A percentile compares a stretch with the other conserved stretches of the same genome.
These are phyloP conservation scores for Stenchaetothrips biformis DNA, from an alignment of 2,888 invertebrate genomes.

Conservation along the genomic window DNA sequence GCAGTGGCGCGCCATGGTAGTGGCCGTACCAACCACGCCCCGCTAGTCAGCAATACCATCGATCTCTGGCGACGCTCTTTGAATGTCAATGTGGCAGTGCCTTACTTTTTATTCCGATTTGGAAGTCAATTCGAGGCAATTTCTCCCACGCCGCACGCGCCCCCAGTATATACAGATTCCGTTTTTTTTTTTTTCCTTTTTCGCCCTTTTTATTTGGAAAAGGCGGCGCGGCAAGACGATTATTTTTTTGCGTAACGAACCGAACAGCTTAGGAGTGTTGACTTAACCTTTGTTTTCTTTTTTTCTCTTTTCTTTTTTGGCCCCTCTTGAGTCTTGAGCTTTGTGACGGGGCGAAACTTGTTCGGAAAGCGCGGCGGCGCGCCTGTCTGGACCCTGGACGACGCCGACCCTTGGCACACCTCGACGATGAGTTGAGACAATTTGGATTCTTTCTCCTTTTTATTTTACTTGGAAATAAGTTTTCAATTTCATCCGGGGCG, in stretches of 20 bases:
- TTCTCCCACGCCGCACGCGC: not conserved
- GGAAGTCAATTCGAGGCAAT: not conserved
- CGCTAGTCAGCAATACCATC: not conserved
- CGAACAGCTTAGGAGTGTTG: too few species aligned
- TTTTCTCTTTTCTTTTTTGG: not conserved
- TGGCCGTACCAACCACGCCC: too few species aligned
- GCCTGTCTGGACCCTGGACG: not conserved
- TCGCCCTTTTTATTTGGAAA: not conserved
- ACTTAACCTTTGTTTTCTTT: not conserved
- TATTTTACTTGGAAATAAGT: constrained; percentile 12
- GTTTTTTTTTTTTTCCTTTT: not conserved
- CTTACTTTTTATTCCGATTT: not conserved
- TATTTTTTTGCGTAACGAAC: too few species aligned
- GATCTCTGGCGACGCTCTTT: not conserved
- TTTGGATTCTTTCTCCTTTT: not conserved
- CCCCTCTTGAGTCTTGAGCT: too few species aligned
- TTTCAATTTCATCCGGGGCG: not conserved
- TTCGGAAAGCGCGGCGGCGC: not conserved
- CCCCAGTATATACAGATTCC: not conserved
- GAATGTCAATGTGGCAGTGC: not conserved
- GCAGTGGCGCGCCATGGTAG: too few species aligned
- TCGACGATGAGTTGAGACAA: constrained; percentile 6
- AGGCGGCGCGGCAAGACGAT: not conserved
- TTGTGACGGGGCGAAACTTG: not conserved
- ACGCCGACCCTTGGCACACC: not conserved